Base-by-base conservation (phyloP, 2,888 invertebrate species). In the Andricus quercusramuli region DNA sequence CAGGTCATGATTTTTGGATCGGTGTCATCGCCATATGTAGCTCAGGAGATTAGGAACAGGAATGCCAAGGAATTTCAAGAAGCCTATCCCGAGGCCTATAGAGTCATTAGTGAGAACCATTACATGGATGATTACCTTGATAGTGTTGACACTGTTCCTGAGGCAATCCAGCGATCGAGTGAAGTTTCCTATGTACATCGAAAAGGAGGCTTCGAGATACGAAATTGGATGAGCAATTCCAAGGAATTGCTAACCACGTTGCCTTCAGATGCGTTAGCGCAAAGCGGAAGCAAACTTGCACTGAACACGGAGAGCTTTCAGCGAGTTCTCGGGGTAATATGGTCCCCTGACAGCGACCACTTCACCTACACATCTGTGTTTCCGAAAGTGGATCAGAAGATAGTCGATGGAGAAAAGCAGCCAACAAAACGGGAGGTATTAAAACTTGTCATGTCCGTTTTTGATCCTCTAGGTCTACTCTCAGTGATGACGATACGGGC, bases 391-490 rank as follows among this genome's bases (percentile, higher is more conserved):
- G n/a, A 37, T 11, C 9, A 22, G 6, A 22, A 11, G 9, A 22
- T n/a, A 2, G 37, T n/a, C 66, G 41, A 20, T 22, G 13, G 82
- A 13, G 70, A 15, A 41, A 79, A 70, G 17, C 59, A 41, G 41
- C 84, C 86, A 13, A 88, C 84, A 41, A 87, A 86, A 70, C 62
- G 84, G 77, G 82, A 86, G 37, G 59, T 81, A 20, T 78, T 85
- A 51, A 83, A 79, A 56, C 74, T 80, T 1, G 80, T 84, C 8
- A 86, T 83, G 88, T 88, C 85, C 3, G 59, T 87, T 0, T 90
- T 86, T 78, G 87, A 90, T 47, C 89, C 89, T 0, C 62, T 87
- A 1, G 87, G 88, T 41, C 67, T 87, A 1, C 74, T 88, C 80
- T 3, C 80, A 25, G 25, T 83, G 20, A 78, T 88, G 3, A 51